phyloP scores from a whole-genome alignment of 2,888 invertebrate genomes.

The Stictocephala bisonia region DNA sequence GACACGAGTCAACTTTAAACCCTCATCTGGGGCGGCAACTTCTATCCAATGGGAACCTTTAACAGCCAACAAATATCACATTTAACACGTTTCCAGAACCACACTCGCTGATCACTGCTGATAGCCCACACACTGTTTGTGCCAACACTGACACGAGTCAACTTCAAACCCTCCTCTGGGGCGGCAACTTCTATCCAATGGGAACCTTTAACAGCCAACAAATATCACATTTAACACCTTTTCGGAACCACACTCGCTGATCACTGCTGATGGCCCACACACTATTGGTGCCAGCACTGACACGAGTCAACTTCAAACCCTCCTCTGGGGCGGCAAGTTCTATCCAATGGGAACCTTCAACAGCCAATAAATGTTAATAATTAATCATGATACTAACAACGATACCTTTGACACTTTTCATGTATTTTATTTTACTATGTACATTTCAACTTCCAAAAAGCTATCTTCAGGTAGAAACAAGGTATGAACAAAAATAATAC shows the following conservation, averaged over 20 bases:
- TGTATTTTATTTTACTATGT: no score
- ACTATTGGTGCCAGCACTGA: constrained; percentile 84
- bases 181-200: constrained; percentile 86
- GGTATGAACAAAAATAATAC: no score
- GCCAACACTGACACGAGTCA: constrained; percentile 85
- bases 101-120: constrained; percentile 84
- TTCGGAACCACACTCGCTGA: constrained; percentile 89
- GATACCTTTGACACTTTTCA: no score
- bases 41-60: constrained; percentile 82
- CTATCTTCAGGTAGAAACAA: no score
- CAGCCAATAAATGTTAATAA: no score
- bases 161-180: constrained; percentile 76
- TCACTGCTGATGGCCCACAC: constrained; percentile 84
- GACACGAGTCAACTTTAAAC: constrained; percentile 78
- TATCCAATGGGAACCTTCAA: constrained; percentile 80
- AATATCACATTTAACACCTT: no score
- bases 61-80: constrained; percentile 47
- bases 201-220: constrained; percentile 69
- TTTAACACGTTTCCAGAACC: no score
- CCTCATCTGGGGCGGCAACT: constrained; percentile 79
- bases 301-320: constrained; percentile 77
- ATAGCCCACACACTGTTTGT: constrained; percentile 81
- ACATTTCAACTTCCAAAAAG: no score
- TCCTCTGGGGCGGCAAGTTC: constrained; percentile 81
- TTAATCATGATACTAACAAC: no score